Evolutionary conservation across 37 sponge, comb jelly and placozoan species (phyloP).

Genomic region (Oscarella lobularis): DNA sequence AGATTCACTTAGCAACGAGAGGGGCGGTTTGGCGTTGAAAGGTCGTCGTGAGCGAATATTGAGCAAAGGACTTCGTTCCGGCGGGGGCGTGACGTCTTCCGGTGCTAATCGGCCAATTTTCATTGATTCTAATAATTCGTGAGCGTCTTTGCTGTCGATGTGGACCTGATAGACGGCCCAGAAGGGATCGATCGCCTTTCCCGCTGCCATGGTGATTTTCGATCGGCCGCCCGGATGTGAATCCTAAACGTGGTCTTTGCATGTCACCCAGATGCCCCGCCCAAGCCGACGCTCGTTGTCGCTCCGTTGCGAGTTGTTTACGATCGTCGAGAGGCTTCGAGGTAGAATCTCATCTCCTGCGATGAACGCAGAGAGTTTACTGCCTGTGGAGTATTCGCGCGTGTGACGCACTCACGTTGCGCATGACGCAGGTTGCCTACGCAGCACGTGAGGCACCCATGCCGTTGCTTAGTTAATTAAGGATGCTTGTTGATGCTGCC

Average conservation of each 20-base stretch:
- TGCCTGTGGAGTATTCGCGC: no score
- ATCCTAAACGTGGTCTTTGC: constrained; percentile 76
- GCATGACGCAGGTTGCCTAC: no score
- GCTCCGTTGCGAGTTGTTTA: no score
- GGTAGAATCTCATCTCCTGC: no score
- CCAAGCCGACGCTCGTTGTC: no score
- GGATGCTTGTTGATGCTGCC: no score
- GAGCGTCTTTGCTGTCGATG: constrained; percentile 36
- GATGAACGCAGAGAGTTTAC: no score
- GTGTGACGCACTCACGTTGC: no score
- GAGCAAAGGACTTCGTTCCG: constrained; percentile 42
- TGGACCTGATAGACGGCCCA: constrained; percentile 74
- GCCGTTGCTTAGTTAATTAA: no score
- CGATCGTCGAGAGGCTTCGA: no score
- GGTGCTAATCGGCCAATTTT: constrained; percentile 45
- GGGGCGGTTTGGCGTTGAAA: constrained; percentile 91
- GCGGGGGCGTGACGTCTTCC: not conserved
- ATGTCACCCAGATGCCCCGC: constrained; percentile 82
- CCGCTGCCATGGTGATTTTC: constrained; percentile 71
- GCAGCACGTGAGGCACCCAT: no score
- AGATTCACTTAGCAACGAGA: no score
- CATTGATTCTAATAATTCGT: constrained; percentile 38
- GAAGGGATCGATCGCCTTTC: constrained; percentile 58
- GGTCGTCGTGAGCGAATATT: constrained; percentile 49
- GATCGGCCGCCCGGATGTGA: constrained; percentile 81